A percentile compares a stretch with the other conserved stretches of the same genome.
phyloP scores from a whole-genome alignment of 2,888 invertebrate genomes.

The Hemithea aestivaria region DNA sequence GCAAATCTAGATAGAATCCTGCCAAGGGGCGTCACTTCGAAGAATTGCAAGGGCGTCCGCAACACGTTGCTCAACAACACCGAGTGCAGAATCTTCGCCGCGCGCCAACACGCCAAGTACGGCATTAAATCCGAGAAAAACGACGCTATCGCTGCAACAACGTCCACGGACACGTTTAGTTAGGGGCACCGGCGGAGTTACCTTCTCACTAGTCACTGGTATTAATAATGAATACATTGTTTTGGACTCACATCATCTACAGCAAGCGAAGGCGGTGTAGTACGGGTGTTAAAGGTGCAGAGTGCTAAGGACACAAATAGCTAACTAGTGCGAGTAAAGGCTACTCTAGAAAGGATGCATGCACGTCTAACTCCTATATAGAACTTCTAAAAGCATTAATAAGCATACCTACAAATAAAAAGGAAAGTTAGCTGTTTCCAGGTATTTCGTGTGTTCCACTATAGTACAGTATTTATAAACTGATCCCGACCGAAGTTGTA shows the following conservation, averaged over 20 bases:
- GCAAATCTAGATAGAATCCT: conserved; percentile 86
- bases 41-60: conserved; percentile 85
- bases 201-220: conserved; percentile 12
- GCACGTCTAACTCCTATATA: conserved; percentile 14
- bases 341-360: conserved; percentile 24
- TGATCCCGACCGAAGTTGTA: conserved; percentile 44
- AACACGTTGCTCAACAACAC: conserved; percentile 81
- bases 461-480: conserved; percentile 43
- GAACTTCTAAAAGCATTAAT: conserved; percentile 10
- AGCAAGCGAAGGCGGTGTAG: conserved; percentile 9
- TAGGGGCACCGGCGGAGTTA: conserved; percentile 12
- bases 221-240: conserved; percentile 68
- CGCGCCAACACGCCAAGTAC: conserved; percentile 84
- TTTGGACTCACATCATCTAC: conserved; percentile 27
- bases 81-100: conserved; percentile 81
- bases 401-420: conserved; percentile 15
- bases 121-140: conserved; percentile 84
- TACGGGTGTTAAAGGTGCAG: conserved; percentile 9
- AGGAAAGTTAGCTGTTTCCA: background rate
- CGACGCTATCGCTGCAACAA: conserved; percentile 84
- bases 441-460: conserved; percentile 8
- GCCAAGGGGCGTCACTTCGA: conserved; percentile 88
- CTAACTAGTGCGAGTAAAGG: conserved; percentile 13
- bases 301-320: conserved; percentile 12
- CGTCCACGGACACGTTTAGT: conserved; percentile 42